Base-by-base conservation (phyloP, 2,888 invertebrate genomes). In the Eilema depressum region DNA sequence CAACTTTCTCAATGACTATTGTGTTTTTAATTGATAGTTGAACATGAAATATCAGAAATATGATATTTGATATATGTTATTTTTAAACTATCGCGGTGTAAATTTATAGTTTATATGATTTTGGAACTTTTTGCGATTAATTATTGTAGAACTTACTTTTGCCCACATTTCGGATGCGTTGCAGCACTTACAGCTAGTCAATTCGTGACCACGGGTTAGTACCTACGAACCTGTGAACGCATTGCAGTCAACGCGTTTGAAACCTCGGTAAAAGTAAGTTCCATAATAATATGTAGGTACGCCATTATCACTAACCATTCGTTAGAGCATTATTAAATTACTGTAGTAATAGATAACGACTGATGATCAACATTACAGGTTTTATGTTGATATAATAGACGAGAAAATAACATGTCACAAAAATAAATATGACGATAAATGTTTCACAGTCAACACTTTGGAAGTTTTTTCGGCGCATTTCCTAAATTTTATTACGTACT, bases 401-500 rank as follows among this genome's bases (percentile, higher is more conserved):
- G 47, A 69, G 37, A 79, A 74, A 75, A 76, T 79, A 69, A 73
- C 74, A 71, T 65, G 66, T 70, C 64, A 65, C 68, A 78, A 77
- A 74, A 80, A 83, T 80, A 80, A 84, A 79, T 73, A 81, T 79
- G 75, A 80, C 77, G 73, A 82, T 81, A 76, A 83, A 84, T 86
- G 82, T 85, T 85, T 80, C 75, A 78, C 73, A 78, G 81, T 77
- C 73, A 70, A 79, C 78, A 77, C 81, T 80, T 75, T 70, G 69
- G 56, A 85, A 85, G 82, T 85, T 88, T 88, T 88, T 86, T 78
- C 77, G 75, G 78, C 79, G 82, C 85, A 85, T 89, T 90, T 86
- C 86, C 83, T 84, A 88, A 89, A 90, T 90, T 90, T 88, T 91
- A 91, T 91, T 89, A 89, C 86, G 80, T 87, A 81, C 81, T 88